Conservation (phyloP, 2,888 invertebrate species). For the Lysandra bellargus region DNA sequence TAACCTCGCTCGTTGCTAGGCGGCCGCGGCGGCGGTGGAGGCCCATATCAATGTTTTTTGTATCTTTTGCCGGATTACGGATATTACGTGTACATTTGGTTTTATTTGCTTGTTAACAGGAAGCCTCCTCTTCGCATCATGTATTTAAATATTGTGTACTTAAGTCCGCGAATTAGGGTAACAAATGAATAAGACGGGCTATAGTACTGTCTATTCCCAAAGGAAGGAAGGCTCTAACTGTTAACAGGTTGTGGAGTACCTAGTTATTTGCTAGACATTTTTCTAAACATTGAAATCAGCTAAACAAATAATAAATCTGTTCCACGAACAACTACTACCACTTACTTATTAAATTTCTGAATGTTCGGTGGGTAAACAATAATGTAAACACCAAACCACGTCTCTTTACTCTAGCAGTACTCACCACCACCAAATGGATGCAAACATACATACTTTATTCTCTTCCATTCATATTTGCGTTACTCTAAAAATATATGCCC, state of each 20-base stretch:
- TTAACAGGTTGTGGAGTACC: too few relatives aligned
- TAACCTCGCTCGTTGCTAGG: background rate
- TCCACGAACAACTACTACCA: too few relatives aligned
- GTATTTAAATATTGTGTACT: too few relatives aligned
- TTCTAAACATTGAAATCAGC: too few relatives aligned
- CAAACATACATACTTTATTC: background rate
- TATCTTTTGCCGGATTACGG: background rate
- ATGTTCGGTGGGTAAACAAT: background rate
- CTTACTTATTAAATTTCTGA: too few relatives aligned
- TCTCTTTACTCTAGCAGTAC: background rate
- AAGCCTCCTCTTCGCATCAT: too few relatives aligned
- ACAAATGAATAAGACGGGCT: too few relatives aligned
- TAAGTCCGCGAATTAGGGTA: too few relatives aligned
- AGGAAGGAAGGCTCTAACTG: too few relatives aligned
- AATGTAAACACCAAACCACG: background rate
- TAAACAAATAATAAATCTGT: too few relatives aligned
- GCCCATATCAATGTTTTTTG: background rate
- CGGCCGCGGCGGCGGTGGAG: background rate
- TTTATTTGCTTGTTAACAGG: background rate
- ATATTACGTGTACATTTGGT: background rate
- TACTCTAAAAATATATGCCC: background rate
- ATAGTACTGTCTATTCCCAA: too few relatives aligned
- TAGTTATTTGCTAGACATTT: too few relatives aligned
- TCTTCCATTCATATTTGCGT: background rate
- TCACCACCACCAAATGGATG: background rate